Evolutionary conservation across 2,113 vertebrate species (phyloP).

Genomic region (Camelus dromedarius): DNA sequence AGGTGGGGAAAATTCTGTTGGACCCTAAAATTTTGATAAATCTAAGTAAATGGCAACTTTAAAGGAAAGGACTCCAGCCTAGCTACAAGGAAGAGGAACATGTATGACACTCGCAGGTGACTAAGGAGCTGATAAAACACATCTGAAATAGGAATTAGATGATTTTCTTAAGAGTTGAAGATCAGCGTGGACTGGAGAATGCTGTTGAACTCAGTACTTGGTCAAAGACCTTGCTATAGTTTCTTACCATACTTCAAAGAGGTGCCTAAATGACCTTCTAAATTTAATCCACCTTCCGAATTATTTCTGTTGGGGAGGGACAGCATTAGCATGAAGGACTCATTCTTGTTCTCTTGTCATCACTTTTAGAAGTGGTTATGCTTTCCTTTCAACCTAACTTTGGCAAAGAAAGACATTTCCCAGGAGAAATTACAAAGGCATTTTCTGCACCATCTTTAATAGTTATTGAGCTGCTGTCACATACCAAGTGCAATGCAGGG

Average conservation of each 20-base stretch:
- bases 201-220: background rate
- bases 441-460: constrained; percentile 48
- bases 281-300: constrained; percentile 19
- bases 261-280: background rate
- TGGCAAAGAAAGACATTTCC: constrained; percentile 61
- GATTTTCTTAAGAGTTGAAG: constrained; percentile 6
- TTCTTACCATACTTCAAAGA: constrained; percentile 35
- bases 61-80: background rate
- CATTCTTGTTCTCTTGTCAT: constrained; percentile 26
- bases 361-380: constrained; percentile 41
- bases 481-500: background rate
- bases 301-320: background rate
- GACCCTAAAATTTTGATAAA: constrained; percentile 11
- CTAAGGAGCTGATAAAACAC: constrained; percentile 7
- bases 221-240: background rate
- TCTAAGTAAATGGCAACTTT: constrained; percentile 39
- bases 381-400: constrained; percentile 60
- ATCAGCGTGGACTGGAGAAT: background rate
- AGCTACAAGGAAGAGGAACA: background rate
- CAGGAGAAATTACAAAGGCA: constrained; percentile 59
- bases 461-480: constrained; percentile 2
- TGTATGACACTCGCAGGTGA: background rate
- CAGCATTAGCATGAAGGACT: constrained; percentile 29
- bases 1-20: background rate
- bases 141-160: constrained; percentile 1